phyloP scores from a whole-genome alignment of 92 coral and sea anemone genomes.

The Desmophyllum pertusum region DNA sequence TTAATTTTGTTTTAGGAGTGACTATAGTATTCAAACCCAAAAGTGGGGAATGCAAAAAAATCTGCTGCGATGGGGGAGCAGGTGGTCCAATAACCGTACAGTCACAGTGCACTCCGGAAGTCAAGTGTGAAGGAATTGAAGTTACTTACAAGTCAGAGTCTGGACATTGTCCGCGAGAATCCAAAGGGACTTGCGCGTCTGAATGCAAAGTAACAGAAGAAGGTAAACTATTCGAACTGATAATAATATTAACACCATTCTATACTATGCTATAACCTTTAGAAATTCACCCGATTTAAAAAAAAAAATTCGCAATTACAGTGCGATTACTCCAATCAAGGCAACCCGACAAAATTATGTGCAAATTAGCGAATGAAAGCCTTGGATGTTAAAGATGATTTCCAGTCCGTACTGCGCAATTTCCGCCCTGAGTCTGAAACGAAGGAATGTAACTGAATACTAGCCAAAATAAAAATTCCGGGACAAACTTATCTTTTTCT shows the following conservation, averaged over 20 bases:
- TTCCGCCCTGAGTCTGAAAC: no score
- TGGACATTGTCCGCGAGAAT: not conserved
- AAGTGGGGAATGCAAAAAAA: not conserved
- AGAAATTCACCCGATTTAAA: not conserved
- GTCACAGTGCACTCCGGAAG: not conserved
- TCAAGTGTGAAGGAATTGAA: not conserved
- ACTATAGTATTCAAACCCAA: not conserved
- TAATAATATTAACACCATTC: not conserved
- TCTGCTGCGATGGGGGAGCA: not conserved
- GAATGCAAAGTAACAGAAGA: not conserved
- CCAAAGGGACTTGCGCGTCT: not conserved
- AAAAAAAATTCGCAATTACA: no score
- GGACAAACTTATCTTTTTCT: no score
- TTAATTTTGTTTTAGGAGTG: not conserved
- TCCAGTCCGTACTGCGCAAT: no score
- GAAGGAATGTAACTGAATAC: no score
- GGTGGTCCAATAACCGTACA: not conserved
- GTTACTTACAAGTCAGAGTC: not conserved
- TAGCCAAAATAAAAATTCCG: no score
- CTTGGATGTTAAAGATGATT: no score
- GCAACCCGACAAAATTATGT: no score
- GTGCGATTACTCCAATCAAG: no score
- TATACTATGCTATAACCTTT: not conserved
- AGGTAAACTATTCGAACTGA: not conserved
- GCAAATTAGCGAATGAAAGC: no score